Percentiles rank a stretch among this genome's conserved stretches.
Conservation (phyloP, 2,113 vertebrate species). For the Cyanocitta stelleri region DNA sequence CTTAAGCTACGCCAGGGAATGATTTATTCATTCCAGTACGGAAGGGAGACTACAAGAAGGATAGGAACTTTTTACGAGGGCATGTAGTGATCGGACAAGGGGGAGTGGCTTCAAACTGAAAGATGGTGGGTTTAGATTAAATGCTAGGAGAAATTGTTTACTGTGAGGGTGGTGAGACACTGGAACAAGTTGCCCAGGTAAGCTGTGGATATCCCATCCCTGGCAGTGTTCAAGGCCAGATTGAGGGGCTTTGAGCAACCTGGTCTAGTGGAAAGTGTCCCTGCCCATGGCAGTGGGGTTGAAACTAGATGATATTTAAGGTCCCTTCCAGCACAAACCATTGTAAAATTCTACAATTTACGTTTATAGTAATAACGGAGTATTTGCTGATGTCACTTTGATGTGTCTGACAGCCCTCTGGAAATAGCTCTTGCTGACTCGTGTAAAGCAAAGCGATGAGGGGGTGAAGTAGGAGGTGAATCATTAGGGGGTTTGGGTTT, state of each 20-base stretch:
- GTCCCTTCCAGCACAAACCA: not conserved
- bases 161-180: not conserved
- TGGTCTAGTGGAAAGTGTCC: not conserved
- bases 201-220: not conserved
- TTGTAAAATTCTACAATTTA: not conserved
- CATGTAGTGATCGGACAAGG: not conserved
- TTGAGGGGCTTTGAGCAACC: not conserved
- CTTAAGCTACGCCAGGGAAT: accelerated
- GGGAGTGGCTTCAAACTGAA: not conserved
- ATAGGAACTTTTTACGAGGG: not conserved
- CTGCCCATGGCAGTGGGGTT: too few species aligned
- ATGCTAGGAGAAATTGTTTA: not conserved
- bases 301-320: not conserved
- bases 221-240: not conserved
- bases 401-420: not conserved
- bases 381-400: not conserved
- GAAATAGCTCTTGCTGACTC: not conserved
- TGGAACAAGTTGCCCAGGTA: not conserved
- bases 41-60: too few species aligned
- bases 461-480: not conserved
- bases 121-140: not conserved
- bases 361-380: not conserved
- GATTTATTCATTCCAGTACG: not conserved
- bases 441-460: not conserved
- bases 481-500: not conserved